These are phyloP conservation scores for Ariolimax columbianus DNA, from an alignment of 2,888 invertebrate genomes.

Conservation along the genomic window DNA sequence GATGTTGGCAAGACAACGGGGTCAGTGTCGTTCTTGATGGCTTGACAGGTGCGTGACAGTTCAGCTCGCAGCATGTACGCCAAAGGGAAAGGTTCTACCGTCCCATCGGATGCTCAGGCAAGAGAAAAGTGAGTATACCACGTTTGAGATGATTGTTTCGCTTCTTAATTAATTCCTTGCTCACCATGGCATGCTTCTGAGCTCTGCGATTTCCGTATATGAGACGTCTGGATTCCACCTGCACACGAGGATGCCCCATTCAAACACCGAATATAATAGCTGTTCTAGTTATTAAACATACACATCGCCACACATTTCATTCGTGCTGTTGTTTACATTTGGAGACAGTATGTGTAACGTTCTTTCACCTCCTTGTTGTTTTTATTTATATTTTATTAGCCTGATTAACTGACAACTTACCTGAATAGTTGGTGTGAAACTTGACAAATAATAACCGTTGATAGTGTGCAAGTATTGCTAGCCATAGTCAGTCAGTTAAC, in stretches of 20 bases:
- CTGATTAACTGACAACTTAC: not conserved
- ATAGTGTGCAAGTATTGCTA: slow-evolving; percentile 26
- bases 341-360: not conserved
- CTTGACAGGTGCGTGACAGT: slow-evolving; percentile 80
- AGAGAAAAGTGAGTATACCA: slow-evolving; percentile 91
- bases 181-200: not conserved
- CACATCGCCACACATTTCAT: slow-evolving; percentile 50
- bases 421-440: not conserved
- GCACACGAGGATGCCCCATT: slow-evolving; percentile 75
- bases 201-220: not conserved
- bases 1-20: slow-evolving; percentile 78
- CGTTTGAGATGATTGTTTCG: not conserved
- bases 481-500: slow-evolving; percentile 47
- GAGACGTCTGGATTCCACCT: slow-evolving; percentile 69
- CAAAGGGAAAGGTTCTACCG: slow-evolving; percentile 98
- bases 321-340: slow-evolving; percentile 16
- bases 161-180: not conserved
- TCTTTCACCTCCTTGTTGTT: not conserved
- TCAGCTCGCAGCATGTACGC: slow-evolving; percentile 89
- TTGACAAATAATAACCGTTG: slow-evolving; percentile 6
- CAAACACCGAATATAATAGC: slow-evolving; percentile 73
- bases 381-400: not conserved
- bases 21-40: slow-evolving; percentile 80
- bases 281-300: slow-evolving; percentile 74
- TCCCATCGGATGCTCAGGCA: slow-evolving; percentile 99